phyloP scores from a whole-genome alignment of 2,888 invertebrate genomes.

The Leptinotarsa haldemani region DNA sequence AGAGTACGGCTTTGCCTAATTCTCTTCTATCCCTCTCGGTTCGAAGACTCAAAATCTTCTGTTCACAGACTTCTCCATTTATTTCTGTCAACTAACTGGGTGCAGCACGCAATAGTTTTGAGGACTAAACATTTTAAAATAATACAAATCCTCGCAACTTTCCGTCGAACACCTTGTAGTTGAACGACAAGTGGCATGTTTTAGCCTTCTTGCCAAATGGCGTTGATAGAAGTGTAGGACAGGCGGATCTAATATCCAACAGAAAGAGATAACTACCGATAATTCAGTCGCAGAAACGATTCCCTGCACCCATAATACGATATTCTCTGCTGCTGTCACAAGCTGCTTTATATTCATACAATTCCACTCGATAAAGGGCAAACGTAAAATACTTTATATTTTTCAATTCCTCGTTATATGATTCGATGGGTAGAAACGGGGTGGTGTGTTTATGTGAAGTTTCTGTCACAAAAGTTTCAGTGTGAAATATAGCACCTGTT shows the following conservation, averaged over 20 bases:
- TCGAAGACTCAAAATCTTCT: too few relatives aligned
- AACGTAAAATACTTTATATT: slow-evolving; percentile 50
- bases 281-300: slow-evolving; percentile 55
- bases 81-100: too few relatives aligned
- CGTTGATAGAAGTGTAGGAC: slow-evolving; percentile 51
- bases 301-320: slow-evolving; percentile 37
- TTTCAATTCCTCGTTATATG: slow-evolving; percentile 47
- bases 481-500: too few relatives aligned
- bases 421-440: not conserved
- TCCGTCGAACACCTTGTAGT: not conserved
- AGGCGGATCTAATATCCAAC: slow-evolving; percentile 52
- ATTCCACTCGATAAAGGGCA: slow-evolving; percentile 51
- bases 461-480: too few relatives aligned
- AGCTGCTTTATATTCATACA: slow-evolving; percentile 53
- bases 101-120: too few relatives aligned
- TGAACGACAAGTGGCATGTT: slow-evolving; percentile 14
- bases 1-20: too few relatives aligned
- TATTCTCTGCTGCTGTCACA: slow-evolving; percentile 39
- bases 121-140: not conserved
- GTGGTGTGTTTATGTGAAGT: too few relatives aligned
- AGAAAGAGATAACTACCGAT: slow-evolving; percentile 58
- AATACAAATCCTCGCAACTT: not conserved
- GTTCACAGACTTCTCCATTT: too few relatives aligned
- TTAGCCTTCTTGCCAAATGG: slow-evolving; percentile 28
- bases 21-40: too few relatives aligned